These are phyloP conservation scores for Amiota communis DNA, from an alignment of 2,888 invertebrate genomes.

Conservation along the genomic window DNA sequence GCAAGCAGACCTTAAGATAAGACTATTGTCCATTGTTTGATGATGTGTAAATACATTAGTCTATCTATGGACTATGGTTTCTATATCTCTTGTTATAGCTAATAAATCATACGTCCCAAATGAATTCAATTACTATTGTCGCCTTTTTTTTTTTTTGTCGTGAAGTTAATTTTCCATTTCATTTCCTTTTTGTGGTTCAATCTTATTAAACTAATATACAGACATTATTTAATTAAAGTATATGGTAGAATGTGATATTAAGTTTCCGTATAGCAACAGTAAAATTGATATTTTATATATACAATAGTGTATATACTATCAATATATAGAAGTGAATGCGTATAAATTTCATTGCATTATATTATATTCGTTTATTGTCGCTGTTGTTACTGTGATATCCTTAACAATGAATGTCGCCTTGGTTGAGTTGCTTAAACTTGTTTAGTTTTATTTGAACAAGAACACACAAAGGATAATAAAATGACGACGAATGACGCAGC, in stretches of 20 bases:
- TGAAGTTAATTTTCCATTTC: not conserved
- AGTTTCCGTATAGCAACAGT: not conserved
- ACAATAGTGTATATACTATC: not conserved
- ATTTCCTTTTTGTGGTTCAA: not conserved
- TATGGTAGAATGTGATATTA: not conserved
- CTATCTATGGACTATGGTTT: too few relatives aligned
- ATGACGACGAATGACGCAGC: constrained; percentile 14
- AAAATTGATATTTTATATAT: not conserved
- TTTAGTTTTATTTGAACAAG: not conserved
- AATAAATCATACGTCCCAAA: too few relatives aligned
- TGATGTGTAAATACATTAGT: too few relatives aligned
- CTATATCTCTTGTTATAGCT: too few relatives aligned
- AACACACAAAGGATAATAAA: constrained; percentile 25
- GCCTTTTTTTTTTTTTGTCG: too few relatives aligned
- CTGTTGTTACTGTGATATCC: not conserved
- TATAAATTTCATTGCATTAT: not conserved
- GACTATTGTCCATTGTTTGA: too few relatives aligned
- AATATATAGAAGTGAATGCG: too few relatives aligned
- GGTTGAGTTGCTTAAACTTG: constrained; percentile 1
- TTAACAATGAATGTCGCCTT: too few relatives aligned
- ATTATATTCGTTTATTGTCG: constrained; percentile 15
- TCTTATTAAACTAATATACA: not conserved
- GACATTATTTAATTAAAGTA: not conserved
- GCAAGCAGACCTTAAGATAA: too few relatives aligned
- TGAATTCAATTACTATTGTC: too few relatives aligned